Evolutionary conservation across 2,888 invertebrate genomes (phyloP), one percentile per base, ranked within the genome.

Genomic region (Orthosia gracilis): DNA sequence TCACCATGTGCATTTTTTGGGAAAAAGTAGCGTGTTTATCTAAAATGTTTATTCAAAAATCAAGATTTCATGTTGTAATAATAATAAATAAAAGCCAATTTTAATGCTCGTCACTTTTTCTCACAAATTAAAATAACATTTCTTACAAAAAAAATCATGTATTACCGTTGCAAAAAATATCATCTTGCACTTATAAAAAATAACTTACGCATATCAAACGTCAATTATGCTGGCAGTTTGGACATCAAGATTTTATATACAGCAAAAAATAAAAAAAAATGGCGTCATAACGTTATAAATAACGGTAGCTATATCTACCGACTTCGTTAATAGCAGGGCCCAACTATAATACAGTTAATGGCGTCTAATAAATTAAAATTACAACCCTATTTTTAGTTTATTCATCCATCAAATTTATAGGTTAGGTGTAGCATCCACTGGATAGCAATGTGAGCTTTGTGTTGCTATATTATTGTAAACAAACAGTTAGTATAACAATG

Each of bases 301-400:
- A 81, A 81, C 77, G 59, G 82, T 73, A 68, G 57, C 59, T 76
- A 26, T 47, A 59, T 65, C 55, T 69, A 75, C 50, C 17, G 58
- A 65, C 61, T 68, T 82, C 47, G 57, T 65, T 59, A 76, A 65
- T 78, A 79, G 47, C 49, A 54, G n/a, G 59, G 49, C 68, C 67
- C 63, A 63, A 58, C n/a, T 45, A 49, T 70, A 75, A 40, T 71
- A 83, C 69, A 63, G 71, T 71, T 73, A 76, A 59, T 66, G 59
- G n/a, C 26, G 49, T 49, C 55, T 66, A 61, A 73, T 69, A 65
- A 61, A 69, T 69, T 74, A 68, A 70, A 45, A 83, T 69, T 64
- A 73, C 66, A 62, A 13, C 65, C 58, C 77, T 80, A 82, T 82
- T 83, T 83, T 73, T 73, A 82, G 83, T 62, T 49, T 26, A 65